phyloP scores from a whole-genome alignment of 1,140 invertebrate genomes.

The Zaprionus ghesquierei region DNA sequence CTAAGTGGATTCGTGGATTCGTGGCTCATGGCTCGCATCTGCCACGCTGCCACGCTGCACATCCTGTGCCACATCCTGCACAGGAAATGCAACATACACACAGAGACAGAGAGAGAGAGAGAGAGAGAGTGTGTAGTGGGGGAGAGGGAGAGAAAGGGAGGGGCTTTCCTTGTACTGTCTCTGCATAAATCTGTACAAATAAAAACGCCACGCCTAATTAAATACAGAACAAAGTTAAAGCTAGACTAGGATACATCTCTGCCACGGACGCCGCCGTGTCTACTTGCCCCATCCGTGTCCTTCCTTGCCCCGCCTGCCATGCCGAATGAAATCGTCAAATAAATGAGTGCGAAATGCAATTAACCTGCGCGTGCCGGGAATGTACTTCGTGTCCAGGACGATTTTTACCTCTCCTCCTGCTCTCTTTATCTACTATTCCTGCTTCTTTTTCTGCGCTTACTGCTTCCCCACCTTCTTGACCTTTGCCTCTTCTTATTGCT shows the following conservation, averaged over 20 bases:
- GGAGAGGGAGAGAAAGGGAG: background rate
- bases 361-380: slow-evolving; percentile 64
- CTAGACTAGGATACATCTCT: slow-evolving; percentile 21
- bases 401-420: background rate
- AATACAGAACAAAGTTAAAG: slow-evolving; percentile 56
- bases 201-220: slow-evolving; percentile 48
- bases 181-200: slow-evolving; percentile 26
- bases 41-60: slow-evolving; percentile 37
- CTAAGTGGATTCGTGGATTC: slow-evolving; percentile 78
- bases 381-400: background rate
- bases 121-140: background rate
- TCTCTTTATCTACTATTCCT: background rate
- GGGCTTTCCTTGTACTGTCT: background rate
- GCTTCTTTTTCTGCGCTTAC: background rate
- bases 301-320: background rate
- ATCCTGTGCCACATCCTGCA: slow-evolving; percentile 48
- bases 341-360: slow-evolving; percentile 65
- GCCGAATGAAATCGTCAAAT: slow-evolving; percentile 39
- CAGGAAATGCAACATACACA: slow-evolving; percentile 60
- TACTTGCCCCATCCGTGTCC: background rate
- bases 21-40: slow-evolving; percentile 44
- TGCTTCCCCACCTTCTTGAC: background rate
- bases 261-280: background rate
- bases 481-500: background rate
- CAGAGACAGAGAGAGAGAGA: background rate